Base-by-base conservation (phyloP, 2,797 vertebrate species). In the Sphenopsis melanotis region DNA sequence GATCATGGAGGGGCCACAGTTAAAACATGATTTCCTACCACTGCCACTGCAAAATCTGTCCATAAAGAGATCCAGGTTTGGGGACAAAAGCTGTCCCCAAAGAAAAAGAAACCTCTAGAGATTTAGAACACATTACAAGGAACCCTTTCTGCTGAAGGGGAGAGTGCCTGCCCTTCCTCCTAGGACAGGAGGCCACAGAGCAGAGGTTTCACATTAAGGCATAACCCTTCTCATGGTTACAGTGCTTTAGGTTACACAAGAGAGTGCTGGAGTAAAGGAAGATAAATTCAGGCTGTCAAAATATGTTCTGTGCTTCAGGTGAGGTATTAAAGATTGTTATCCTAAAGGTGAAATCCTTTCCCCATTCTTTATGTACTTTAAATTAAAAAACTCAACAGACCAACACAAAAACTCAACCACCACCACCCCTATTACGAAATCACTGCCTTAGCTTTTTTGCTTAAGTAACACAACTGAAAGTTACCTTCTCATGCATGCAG, bases 401-500 rank as follows among this genome's bases (percentile, higher is more conserved):
- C 7, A 11, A 24, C 15, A 29, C 30, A 63, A 77, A 56, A 61
- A 3, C 11, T 41, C 63, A 26, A n/a, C 16, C 11, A 32, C 5
- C 14, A 41, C 26, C n/a, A 60, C 27, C 15, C 5, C 46, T 52
- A 16, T 7, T 47, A 68, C 22, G 87, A 56, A 75, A 50, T 46
- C 32, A 44, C 17, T 18, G 22, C 30, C 32, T 32, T 10, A 9
- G 24, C 16, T 34, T 75, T 79, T 81, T 61, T 83, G 23, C 30
- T 46, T 24, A 39, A 24, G 44, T 65, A 68, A 57, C 41, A 55
- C 7, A 56, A 42, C 22, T 50, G n/a, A 83, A 76, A 72, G 10
- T 34, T 36, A 11, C 7, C 10, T 29, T 69, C 20, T 34, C 26
- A 11, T 2, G 2, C 17, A 63, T 24, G 24, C 0, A 0, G 2